A percentile compares a stretch with the other conserved stretches of the same genome.
These are phyloP conservation scores for Orchestia grillus DNA, from an alignment of 1,140 invertebrate genomes.

Conservation along the genomic window DNA sequence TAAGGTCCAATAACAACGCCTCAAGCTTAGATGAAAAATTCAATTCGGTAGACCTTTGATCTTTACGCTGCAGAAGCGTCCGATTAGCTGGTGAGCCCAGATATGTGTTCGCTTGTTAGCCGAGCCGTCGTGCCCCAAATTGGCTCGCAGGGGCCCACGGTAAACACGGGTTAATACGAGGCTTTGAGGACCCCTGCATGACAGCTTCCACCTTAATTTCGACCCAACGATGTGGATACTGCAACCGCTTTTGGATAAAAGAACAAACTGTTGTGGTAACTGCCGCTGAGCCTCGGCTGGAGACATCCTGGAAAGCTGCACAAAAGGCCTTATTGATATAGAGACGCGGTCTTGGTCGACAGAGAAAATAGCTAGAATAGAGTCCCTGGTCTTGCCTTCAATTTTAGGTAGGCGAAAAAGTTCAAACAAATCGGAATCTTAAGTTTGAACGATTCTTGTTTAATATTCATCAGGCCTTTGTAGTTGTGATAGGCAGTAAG, in stretches of 20 bases:
- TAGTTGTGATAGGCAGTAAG: neutral
- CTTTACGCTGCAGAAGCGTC: neutral
- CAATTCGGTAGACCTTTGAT: neutral
- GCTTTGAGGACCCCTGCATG: neutral
- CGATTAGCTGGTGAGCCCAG: neutral
- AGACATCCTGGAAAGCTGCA: neutral
- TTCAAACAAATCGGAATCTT: neutral
- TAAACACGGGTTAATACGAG: conserved; percentile 30
- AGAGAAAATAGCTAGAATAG: neutral
- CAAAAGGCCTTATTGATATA: neutral
- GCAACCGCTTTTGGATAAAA: conserved; percentile 12
- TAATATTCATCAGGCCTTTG: neutral
- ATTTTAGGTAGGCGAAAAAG: neutral
- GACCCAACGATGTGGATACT: conserved; percentile 9
- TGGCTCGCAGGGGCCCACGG: neutral
- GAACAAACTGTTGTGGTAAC: conserved; percentile 4
- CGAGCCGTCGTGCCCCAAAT: neutral
- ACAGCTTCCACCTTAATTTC: conserved; percentile 35
- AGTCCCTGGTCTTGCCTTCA: neutral
- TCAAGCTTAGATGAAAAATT: too few species aligned
- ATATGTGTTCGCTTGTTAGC: conserved; percentile 11
- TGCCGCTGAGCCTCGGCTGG: neutral
- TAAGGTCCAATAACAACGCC: too few species aligned
- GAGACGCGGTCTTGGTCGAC: neutral
- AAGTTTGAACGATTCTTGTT: neutral